Conservation (phyloP, 2,888 invertebrate genomes). For the Sialis fuliginosa region DNA sequence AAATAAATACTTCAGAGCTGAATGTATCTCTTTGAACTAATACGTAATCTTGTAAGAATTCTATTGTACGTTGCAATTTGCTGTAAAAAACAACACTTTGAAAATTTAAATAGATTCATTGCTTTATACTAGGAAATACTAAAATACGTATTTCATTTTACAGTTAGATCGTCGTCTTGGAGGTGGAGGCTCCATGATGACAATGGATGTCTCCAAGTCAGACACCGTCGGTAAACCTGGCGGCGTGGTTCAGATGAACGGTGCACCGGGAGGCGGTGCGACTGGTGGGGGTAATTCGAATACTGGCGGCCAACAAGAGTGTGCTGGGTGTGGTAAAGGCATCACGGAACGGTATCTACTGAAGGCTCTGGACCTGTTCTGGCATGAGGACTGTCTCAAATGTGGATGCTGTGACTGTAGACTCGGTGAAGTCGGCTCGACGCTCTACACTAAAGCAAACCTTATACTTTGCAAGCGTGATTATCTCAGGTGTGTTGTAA, state of each 20-base stretch:
- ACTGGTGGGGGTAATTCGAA: slow-evolving; percentile 25
- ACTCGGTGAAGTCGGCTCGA: slow-evolving; percentile 89
- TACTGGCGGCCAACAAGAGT: slow-evolving; percentile 48
- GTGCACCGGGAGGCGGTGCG: slow-evolving; percentile 8
- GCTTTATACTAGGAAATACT: too few species aligned
- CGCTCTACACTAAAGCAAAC: slow-evolving; percentile 88
- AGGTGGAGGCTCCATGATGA: slow-evolving; percentile 44
- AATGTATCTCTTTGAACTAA: too few species aligned
- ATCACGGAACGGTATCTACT: slow-evolving; percentile 83
- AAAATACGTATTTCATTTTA: slow-evolving; percentile 1
- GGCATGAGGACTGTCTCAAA: slow-evolving; percentile 97
- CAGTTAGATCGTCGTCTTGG: slow-evolving; percentile 14
- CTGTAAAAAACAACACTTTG: too few species aligned
- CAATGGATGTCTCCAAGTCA: slow-evolving; percentile 78
- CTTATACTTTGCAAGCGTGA: slow-evolving; percentile 90
- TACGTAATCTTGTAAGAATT: too few species aligned
- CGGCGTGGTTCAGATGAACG: slow-evolving; percentile 17
- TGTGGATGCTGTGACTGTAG: slow-evolving; percentile 95
- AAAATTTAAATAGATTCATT: too few species aligned
- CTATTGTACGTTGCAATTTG: too few species aligned
- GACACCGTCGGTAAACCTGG: slow-evolving; percentile 27
- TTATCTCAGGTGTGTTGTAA: slow-evolving; percentile 59
- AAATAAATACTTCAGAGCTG: too few species aligned
- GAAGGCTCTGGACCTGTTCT: slow-evolving; percentile 82
- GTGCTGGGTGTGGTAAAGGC: slow-evolving; percentile 86